Conservation (phyloP, 2,888 invertebrate genomes). For the Cheilosia pagana region DNA sequence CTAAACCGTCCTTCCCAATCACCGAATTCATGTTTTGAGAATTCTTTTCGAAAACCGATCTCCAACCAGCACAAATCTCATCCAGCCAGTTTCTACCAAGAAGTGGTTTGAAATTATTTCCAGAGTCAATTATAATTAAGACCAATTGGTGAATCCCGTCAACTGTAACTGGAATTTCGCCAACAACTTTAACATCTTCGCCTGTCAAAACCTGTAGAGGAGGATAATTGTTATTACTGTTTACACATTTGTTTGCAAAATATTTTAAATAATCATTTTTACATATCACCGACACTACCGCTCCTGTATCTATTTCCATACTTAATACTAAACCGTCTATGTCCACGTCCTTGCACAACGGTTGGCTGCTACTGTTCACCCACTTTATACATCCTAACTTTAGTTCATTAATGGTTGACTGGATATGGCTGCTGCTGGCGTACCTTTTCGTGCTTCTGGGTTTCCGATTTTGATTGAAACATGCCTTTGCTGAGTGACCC, state of each 20-base stretch:
- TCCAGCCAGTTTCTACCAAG: conserved; percentile 53
- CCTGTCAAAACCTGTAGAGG: conserved; percentile 27
- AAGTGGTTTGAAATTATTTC: conserved; percentile 34
- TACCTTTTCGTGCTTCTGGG: neutral
- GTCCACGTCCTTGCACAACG: neutral
- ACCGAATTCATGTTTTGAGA: neutral
- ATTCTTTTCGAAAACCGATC: conserved; percentile 22
- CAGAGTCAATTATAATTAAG: conserved; percentile 12
- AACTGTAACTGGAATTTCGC: conserved; percentile 7
- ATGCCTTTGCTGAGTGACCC: conserved; percentile 17
- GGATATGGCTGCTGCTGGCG: neutral
- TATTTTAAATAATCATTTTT: conserved; percentile 12
- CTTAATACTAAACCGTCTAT: conserved; percentile 1
- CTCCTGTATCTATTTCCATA: conserved; percentile 36
- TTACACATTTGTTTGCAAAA: conserved; percentile 4
- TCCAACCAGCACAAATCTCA: conserved; percentile 36
- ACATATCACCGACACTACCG: conserved; percentile 23
- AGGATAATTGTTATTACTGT: conserved; percentile 12
- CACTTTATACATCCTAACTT: neutral
- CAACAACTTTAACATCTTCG: conserved; percentile 8
- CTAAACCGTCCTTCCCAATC: neutral
- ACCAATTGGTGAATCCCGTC: conserved; percentile 3
- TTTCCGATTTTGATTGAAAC: neutral
- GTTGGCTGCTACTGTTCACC: neutral
- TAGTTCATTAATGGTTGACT: neutral